Evolutionary conservation across 1,140 invertebrate species (phyloP), one percentile per base, ranked within the genome.

Genomic region (Stratiolaelaps scimitus): DNA sequence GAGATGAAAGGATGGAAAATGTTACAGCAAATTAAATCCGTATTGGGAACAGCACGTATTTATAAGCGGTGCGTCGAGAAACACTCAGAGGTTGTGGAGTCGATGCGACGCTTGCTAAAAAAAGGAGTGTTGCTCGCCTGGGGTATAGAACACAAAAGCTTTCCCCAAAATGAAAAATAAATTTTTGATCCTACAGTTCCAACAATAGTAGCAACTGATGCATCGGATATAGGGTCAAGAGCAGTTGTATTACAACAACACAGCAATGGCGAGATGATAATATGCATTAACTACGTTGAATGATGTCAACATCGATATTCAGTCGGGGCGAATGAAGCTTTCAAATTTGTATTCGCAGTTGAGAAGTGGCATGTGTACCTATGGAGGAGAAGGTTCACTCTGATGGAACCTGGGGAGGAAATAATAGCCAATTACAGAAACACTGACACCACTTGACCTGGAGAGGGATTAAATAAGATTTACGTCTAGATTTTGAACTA

Each of bases 41-140:
- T 20, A 10, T 60, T 60, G 23, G 23, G 53, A 20, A 26, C 53
- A n/a, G 53, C 53, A 26, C 17, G 53, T 60, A 19, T 60, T 26
- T 60, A 17, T 10, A 60, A 19, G 23, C 53, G 53, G 4, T 60
- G 15, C 23, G 53, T 40, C 34, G 34, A 29, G 20, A 26, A 60
- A 1, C 26, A 19, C 23, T 26, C 53, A 26, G 34, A 15, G 4
- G 26, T 60, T 2, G 23, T 23, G 15, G 53, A 60, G 10, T 23
- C 15, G 2, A 60, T 17, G 53, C 13, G 53, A 17, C 1, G 23
- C 15, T 23, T 60, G 15, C 23, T 60, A 26, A 60, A 60, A 60
- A 15, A 15, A 13, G 53, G 15, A 26, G 34, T 23, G 20, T 19
- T 19, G 34, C 26, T 60, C 20, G 15, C 15, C 13, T 60, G 53